Evolutionary conservation across 2,888 invertebrate species (phyloP).

Genomic region (Latrodectus hesperus): DNA sequence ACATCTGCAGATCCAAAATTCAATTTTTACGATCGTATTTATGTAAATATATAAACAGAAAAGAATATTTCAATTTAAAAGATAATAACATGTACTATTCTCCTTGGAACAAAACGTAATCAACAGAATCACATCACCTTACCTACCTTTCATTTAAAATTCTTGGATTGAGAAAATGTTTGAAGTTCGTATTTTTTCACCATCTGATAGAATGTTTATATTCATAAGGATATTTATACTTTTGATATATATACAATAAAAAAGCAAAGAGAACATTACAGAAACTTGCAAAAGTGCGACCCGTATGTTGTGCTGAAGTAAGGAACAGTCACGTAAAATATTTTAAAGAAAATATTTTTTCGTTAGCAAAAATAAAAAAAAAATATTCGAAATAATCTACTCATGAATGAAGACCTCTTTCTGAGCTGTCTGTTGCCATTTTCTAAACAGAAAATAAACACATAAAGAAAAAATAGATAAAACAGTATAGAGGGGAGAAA

Average conservation of each 20-base stretch:
- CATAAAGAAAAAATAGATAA: slow-evolving; percentile 45
- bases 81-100: too few relatives aligned
- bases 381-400: slow-evolving; percentile 40
- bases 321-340: slow-evolving; percentile 50
- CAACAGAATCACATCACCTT: too few relatives aligned
- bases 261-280: slow-evolving; percentile 14
- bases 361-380: not conserved
- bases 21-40: too few relatives aligned
- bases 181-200: slow-evolving; percentile 4
- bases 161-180: slow-evolving; percentile 37
- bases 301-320: too few relatives aligned
- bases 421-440: slow-evolving; percentile 52
- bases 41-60: too few relatives aligned
- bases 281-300: too few relatives aligned
- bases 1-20: too few relatives aligned
- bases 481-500: slow-evolving; percentile 47
- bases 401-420: slow-evolving; percentile 58
- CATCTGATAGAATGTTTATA: slow-evolving; percentile 30
- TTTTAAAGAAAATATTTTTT: slow-evolving; percentile 41
- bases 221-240: slow-evolving; percentile 19
- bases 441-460: slow-evolving; percentile 49
- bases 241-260: slow-evolving; percentile 17
- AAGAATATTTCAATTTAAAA: too few relatives aligned
- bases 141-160: not conserved
- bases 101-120: too few relatives aligned